phyloP scores from a whole-genome alignment of 30 jellyfish, hydroid and myxozoan genomes.

The Aurelia coerulea region DNA sequence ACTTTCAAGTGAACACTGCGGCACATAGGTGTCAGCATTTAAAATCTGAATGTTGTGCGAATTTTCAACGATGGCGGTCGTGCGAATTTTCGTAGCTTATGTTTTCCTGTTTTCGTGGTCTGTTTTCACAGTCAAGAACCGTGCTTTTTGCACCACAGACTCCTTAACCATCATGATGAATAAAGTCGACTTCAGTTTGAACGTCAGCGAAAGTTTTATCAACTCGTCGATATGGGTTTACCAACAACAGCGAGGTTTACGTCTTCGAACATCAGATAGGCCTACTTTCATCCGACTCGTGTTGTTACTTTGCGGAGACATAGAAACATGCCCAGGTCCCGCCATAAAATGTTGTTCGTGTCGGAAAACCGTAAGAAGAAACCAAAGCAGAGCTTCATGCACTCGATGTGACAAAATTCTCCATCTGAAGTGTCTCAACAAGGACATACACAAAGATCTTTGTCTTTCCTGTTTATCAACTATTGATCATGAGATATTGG shows the following conservation, averaged over 20 bases:
- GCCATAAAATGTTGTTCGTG: constrained; percentile 40
- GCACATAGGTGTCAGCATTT: too few relatives aligned
- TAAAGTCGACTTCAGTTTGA: constrained; percentile 18
- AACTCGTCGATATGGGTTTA: constrained; percentile 43
- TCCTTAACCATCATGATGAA: constrained; percentile 47
- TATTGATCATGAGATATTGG: constrained; percentile 19
- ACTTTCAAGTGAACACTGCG: too few relatives aligned
- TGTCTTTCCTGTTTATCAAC: constrained; percentile 22
- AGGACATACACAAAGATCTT: constrained; percentile 39
- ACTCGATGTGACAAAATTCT: constrained; percentile 37
- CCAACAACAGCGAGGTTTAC: constrained; percentile 55
- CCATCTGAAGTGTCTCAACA: constrained; percentile 45
- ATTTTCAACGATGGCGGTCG: constrained; percentile 8
- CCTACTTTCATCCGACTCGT: constrained; percentile 54
- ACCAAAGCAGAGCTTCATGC: constrained; percentile 54
- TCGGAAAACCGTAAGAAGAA: constrained; percentile 41
- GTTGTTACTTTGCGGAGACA: constrained; percentile 34
- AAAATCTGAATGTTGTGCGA: too few relatives aligned
- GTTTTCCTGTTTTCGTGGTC: constrained; percentile 28
- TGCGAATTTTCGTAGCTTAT: constrained; percentile 32
- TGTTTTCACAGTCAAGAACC: constrained; percentile 32
- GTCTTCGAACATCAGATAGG: constrained; percentile 39
- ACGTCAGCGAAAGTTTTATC: constrained; percentile 25
- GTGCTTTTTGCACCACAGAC: constrained; percentile 37
- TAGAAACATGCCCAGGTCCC: constrained; percentile 60